Percentiles rank a stretch among this genome's conserved stretches.
Evolutionary conservation across 2,113 vertebrate species (phyloP).

Genomic region (Trematocara macrostoma): DNA sequence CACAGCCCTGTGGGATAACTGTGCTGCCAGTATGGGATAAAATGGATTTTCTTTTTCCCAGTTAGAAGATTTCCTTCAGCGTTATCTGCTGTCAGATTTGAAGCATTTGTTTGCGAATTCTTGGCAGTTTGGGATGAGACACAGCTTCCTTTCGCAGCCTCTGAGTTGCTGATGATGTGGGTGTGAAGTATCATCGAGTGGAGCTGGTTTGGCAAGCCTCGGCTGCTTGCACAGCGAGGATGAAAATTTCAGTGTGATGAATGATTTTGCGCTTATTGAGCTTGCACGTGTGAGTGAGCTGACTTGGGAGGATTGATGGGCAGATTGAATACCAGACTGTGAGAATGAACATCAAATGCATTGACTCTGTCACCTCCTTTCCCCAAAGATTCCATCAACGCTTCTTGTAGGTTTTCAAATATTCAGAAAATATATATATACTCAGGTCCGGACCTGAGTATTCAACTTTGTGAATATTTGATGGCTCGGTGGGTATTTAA

Average conservation of each 20-base stretch:
- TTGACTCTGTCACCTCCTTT: slow-evolving; percentile 11
- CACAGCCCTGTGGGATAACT: slow-evolving; percentile 4
- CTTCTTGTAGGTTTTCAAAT: neutral
- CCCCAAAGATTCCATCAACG: neutral
- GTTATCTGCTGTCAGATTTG: neutral
- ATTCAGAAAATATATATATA: no score
- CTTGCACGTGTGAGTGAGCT: slow-evolving; percentile 26
- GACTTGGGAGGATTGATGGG: slow-evolving; percentile 25
- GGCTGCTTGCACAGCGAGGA: neutral
- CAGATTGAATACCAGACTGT: slow-evolving; percentile 25
- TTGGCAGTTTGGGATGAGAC: slow-evolving; percentile 23
- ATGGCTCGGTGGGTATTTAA: neutral
- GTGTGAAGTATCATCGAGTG: slow-evolving; percentile 37
- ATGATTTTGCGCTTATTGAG: slow-evolving; percentile 24
- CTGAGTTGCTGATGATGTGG: slow-evolving; percentile 21
- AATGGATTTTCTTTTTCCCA: neutral
- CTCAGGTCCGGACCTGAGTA: neutral
- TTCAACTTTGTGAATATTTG: neutral
- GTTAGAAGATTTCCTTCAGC: neutral
- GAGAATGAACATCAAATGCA: slow-evolving; percentile 35
- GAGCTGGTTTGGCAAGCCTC: slow-evolving; percentile 14
- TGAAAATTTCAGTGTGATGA: slow-evolving; percentile 25
- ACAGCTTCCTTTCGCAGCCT: slow-evolving; percentile 25
- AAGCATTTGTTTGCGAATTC: slow-evolving; percentile 19
- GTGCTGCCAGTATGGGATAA: neutral